Base-by-base conservation (phyloP, 2,888 invertebrate species). In the Eupithecia tripunctaria region DNA sequence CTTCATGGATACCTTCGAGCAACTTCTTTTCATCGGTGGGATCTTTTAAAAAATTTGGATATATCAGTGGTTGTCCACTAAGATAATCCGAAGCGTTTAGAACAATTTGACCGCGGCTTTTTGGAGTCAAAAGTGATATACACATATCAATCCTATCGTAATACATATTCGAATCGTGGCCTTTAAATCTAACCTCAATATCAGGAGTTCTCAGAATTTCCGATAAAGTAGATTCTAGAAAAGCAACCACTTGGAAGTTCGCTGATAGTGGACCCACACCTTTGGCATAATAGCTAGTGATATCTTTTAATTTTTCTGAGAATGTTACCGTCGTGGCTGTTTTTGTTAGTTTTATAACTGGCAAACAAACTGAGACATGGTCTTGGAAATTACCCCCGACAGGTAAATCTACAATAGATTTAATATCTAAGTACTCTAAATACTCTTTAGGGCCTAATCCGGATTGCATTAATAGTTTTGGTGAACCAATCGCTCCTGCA, bases 371-470 rank as follows among this genome's bases (percentile, higher is more conserved):
- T 1, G 93, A 90, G 27, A 94, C 65, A 80, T 94, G 94, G 77
- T 94, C 94, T n/a, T 94, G 94, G 77, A 94, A 93, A 75, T 94
- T 94, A 14, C 85, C 87, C 29, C 94, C 94, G 0, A 94, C 93
- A 0, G 94, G 92, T 67, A 94, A 84, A 82, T 94, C 91, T 84
- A 84, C 43, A 85, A 75, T 3, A 6, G 88, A 85, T 77, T 85
- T 86, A 32, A 94, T 85, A 79, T 89, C 86, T 81, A 94, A 84
- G 85, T 92, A 94, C 79, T 94, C 92, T 78, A 94, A 86, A 70
- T 94, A 94, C 21, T 93, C 93, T 70, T 83, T 91, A 21, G 93
- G 93, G 2, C 94, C 94, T 68, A 94, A 80, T 71, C 94, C 94
- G 47, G 94, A 94, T 73, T 91, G 90, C 94, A 94, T 94, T 56